phyloP scores from a whole-genome alignment of 1,140 invertebrate genomes.

The Drosophila busckii region DNA sequence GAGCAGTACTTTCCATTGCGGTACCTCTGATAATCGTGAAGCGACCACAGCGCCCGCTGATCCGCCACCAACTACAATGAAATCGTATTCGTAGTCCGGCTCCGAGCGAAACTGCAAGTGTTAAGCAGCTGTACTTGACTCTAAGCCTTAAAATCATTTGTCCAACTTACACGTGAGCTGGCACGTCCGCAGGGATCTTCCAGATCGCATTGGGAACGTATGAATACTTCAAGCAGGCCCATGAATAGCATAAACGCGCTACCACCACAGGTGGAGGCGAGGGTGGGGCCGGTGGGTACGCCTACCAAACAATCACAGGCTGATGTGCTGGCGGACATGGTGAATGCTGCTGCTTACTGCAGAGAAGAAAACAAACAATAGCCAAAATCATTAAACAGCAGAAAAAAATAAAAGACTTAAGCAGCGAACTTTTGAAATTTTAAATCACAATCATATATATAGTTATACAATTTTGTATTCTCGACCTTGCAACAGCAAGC shows the following conservation, averaged over 20 bases:
- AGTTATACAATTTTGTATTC: slow-evolving; percentile 22
- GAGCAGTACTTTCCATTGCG: slow-evolving; percentile 88
- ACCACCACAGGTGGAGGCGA: slow-evolving; percentile 89
- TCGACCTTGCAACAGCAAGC: slow-evolving; percentile 44
- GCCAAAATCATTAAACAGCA: neutral
- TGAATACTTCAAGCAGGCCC: slow-evolving; percentile 90
- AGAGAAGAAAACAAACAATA: slow-evolving; percentile 1
- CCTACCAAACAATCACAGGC: slow-evolving; percentile 87
- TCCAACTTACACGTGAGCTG: slow-evolving; percentile 61
- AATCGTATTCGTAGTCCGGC: slow-evolving; percentile 87
- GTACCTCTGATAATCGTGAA: slow-evolving; percentile 88
- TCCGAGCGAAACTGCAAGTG: slow-evolving; percentile 80
- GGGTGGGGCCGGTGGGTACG: slow-evolving; percentile 85
- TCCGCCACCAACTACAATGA: slow-evolving; percentile 92
- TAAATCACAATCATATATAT: slow-evolving; percentile 29
- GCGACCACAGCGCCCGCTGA: slow-evolving; percentile 91
- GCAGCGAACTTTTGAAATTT: slow-evolving; percentile 26
- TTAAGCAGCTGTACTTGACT: neutral
- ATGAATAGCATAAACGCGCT: slow-evolving; percentile 92
- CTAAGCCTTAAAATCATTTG: neutral
- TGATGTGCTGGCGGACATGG: slow-evolving; percentile 66
- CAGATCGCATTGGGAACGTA: slow-evolving; percentile 89
- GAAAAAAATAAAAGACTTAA: slow-evolving; percentile 36
- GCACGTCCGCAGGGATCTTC: slow-evolving; percentile 90
- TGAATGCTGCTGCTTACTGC: slow-evolving; percentile 8